Evolutionary conservation across 2,888 invertebrate genomes (phyloP), one percentile per base, ranked within the genome.

Genomic region (Smittia sp.): DNA sequence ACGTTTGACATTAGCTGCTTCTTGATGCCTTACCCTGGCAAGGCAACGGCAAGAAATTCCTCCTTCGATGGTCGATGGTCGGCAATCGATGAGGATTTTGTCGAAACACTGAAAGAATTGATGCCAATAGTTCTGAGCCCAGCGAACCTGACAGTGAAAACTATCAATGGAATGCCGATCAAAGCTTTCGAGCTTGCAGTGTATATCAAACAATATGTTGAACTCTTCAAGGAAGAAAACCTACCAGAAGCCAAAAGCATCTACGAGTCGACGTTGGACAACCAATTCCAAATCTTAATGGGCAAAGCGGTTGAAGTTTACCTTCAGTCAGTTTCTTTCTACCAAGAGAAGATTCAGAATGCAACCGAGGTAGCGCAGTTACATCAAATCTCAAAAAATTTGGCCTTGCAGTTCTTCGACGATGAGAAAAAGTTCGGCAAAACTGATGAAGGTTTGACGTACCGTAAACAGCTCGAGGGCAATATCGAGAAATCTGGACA

Each of bases 1-100:
- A 58, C 62, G 25, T 74, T 62, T 52, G 52, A 22, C 3, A 41
- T 73, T 11, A 25, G 54, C 7, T 66, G 74, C 38, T 74, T 73
- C 32, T n/a, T 74, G 15, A 74, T 74, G 74, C 74, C 74, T 11
- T 32, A 68, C 62, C 74, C 74, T 18, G 74, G 74, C n/a, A 72
- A 67, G 25, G 18, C 52, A 9, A 69, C 54, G 1, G 27, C 68
- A 3, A 25, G 15, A 11, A 62, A 68, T 15, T 54, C 66, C 15
- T 13, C 20, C 1, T 74, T 66, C 52, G 63, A 63, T 54, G 74
- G 74, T 4, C 32, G 38, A n/a, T 72, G 72, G 72, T 18, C 20
- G 4, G 63, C 63, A n/a, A 74, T 74, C 38, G 74, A 74, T 32
- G 72, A 68, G 11, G 74, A 74, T 52, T 74, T 74, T 73, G 63